Conservation (phyloP, 2,113 vertebrate genomes). For the Corvus cornix region DNA sequence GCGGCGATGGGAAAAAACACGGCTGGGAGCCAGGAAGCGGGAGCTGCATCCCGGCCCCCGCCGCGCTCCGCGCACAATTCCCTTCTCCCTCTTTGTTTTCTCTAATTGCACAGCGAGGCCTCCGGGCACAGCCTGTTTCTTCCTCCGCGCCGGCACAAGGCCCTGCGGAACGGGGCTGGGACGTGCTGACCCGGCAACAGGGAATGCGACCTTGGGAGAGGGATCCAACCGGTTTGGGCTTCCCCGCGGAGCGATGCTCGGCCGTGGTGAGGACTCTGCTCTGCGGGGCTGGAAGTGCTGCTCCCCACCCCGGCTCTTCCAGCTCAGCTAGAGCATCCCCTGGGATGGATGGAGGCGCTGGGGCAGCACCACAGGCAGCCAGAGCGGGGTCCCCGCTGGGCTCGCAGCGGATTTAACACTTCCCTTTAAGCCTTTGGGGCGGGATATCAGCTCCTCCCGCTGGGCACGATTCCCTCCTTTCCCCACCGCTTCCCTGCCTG, state of each 20-base stretch:
- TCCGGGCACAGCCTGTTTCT: conserved; percentile 4
- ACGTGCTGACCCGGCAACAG: not conserved
- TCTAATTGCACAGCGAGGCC: not conserved
- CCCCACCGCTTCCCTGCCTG: not conserved
- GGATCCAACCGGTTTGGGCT: not conserved
- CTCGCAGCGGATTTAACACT: not conserved
- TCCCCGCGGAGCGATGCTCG: fast-evolving
- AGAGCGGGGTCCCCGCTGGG: fast-evolving
- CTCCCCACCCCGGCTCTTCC: fast-evolving
- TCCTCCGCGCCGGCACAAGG: not conserved
- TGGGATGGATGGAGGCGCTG: fast-evolving
- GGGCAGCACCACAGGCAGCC: not conserved
- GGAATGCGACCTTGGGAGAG: not conserved
- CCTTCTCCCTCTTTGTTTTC: conserved; percentile 23
- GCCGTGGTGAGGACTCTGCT: fast-evolving
- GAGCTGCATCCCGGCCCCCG: not conserved
- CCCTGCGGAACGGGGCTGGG: not conserved
- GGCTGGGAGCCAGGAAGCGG: not conserved
- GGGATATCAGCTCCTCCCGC: not conserved
- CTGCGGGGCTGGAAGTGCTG: fast-evolving
- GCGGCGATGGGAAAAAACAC: not conserved
- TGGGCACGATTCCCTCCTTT: not conserved
- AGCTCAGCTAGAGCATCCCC: not conserved
- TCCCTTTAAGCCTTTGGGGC: not conserved
- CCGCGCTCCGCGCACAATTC: fast-evolving